phyloP scores from a whole-genome alignment of 1,140 invertebrate species.

The Ganaspis sp. region DNA sequence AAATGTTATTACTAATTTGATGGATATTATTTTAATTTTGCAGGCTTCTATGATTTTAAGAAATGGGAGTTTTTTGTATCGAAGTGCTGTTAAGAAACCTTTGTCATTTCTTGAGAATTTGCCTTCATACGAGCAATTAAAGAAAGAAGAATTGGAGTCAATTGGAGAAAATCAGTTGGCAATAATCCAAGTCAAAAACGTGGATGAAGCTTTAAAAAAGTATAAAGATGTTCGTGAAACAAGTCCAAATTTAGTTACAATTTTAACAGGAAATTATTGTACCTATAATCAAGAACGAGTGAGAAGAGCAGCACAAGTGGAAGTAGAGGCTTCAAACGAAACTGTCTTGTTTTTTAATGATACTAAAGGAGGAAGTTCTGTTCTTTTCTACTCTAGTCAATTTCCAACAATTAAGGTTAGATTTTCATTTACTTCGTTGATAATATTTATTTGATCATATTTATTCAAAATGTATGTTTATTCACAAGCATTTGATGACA shows the following conservation, averaged over 20 bases:
- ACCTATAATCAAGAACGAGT: constrained; percentile 60
- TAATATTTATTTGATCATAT: too few relatives aligned
- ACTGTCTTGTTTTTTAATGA: constrained; percentile 8
- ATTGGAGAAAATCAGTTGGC: constrained; percentile 56
- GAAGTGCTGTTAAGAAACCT: constrained; percentile 62
- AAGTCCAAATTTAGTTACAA: constrained; percentile 58
- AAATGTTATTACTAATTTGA: too few relatives aligned
- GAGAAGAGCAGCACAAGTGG: constrained; percentile 52
- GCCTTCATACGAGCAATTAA: constrained; percentile 57
- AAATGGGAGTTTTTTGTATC: constrained; percentile 55
- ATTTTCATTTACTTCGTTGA: background rate
- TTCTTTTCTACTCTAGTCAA: constrained; percentile 62
- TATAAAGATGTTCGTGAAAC: constrained; percentile 58
- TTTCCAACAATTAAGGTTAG: constrained; percentile 55
- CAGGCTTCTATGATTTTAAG: constrained; percentile 56
- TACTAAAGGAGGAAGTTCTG: constrained; percentile 31
- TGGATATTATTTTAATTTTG: constrained; percentile 28
- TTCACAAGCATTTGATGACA: too few relatives aligned
- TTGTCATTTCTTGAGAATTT: constrained; percentile 59
- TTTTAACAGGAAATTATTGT: constrained; percentile 68
- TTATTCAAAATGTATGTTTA: too few relatives aligned
- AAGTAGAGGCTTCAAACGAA: constrained; percentile 37
- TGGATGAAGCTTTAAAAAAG: constrained; percentile 62
- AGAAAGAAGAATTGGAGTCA: constrained; percentile 54
- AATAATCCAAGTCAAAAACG: constrained; percentile 50